Evolutionary conservation across 2,113 vertebrate genomes (phyloP).

Genomic region (Clarias gariepinus): DNA sequence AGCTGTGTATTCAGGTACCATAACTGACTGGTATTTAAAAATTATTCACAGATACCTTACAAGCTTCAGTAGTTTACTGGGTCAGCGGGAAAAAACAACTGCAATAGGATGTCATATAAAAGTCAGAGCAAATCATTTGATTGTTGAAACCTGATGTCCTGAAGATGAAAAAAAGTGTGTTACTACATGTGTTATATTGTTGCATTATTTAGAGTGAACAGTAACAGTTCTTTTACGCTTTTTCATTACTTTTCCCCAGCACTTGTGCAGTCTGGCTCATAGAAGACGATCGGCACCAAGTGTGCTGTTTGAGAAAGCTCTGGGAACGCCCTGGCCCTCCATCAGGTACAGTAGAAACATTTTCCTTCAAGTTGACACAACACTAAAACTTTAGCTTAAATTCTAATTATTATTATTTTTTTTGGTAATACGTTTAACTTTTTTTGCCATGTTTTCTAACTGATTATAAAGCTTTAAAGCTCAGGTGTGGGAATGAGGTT

Average conservation of each 20-base stretch:
- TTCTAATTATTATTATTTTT: background rate
- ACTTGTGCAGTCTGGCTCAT: conserved; percentile 66
- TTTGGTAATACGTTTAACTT: background rate
- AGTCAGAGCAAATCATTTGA: background rate
- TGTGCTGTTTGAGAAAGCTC: conserved; percentile 65
- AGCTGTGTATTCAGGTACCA: background rate
- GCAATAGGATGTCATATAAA: background rate
- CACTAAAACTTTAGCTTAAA: background rate
- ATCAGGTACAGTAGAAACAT: conserved; percentile 63
- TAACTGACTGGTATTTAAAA: background rate
- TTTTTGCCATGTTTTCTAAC: background rate
- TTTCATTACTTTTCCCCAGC: conserved; percentile 54
- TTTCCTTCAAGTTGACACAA: background rate
- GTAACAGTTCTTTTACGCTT: background rate
- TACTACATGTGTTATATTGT: background rate
- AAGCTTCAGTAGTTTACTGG: background rate
- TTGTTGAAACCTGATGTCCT: background rate
- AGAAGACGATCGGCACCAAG: conserved; percentile 72
- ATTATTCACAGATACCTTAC: background rate
- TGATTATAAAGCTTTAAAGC: background rate
- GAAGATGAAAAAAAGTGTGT: background rate
- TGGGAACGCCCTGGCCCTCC: conserved; percentile 71
- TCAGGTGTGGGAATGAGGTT: background rate
- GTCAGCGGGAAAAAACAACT: background rate
- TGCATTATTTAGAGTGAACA: background rate